These are phyloP conservation scores for Mergus octosetaceus DNA, from an alignment of 2,797 vertebrate species.

Conservation along the genomic window DNA sequence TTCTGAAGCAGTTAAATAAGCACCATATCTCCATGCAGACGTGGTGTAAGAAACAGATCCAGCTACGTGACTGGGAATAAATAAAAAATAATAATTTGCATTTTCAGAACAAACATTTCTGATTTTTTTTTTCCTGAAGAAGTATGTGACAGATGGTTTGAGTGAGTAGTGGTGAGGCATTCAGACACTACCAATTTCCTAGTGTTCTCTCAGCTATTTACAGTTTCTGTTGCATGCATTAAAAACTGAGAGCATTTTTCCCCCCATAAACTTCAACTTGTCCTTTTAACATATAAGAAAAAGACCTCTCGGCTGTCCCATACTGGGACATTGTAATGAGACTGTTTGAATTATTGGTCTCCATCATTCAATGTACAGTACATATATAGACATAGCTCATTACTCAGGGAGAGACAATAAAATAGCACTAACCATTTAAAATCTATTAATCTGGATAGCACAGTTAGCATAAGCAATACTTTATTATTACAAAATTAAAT, in stretches of 20 bases:
- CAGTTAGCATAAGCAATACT: neutral
- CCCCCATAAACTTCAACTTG: slow-evolving; percentile 60
- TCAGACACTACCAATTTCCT: slow-evolving; percentile 66
- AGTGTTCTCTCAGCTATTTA: slow-evolving; percentile 73
- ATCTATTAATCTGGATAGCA: slow-evolving; percentile 42
- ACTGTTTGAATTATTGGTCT: neutral
- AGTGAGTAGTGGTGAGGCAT: slow-evolving; percentile 59
- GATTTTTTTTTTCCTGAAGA: slow-evolving; percentile 58
- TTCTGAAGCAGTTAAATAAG: slow-evolving; percentile 15
- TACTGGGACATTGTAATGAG: neutral
- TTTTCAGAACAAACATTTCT: slow-evolving; percentile 69
- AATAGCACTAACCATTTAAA: slow-evolving; percentile 13
- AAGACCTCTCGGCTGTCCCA: neutral
- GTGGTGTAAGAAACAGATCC: neutral
- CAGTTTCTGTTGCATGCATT: slow-evolving; percentile 67
- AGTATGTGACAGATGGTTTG: slow-evolving; percentile 74
- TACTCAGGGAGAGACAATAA: neutral
- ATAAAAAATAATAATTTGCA: slow-evolving; percentile 50
- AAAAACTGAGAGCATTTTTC: slow-evolving; percentile 42
- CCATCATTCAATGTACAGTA: neutral
- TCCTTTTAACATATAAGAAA: neutral
- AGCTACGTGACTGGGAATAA: neutral
- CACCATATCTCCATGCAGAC: neutral
- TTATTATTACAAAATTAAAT: slow-evolving; percentile 28
- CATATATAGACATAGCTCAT: neutral